phyloP scores from a whole-genome alignment of 2,888 invertebrate genomes.

The Orchesella flavescens region DNA sequence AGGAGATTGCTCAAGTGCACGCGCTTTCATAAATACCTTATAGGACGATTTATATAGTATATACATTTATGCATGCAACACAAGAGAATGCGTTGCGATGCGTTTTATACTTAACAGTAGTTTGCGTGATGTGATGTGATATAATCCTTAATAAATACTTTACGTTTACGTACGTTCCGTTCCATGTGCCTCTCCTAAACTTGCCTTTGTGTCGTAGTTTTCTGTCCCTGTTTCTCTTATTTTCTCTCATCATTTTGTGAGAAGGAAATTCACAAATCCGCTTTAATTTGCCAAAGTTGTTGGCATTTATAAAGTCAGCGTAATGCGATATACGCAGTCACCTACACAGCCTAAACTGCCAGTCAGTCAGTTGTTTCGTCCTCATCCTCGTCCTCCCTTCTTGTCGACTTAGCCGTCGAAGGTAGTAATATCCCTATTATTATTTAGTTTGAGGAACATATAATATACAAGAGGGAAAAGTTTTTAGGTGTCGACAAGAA shows the following conservation, averaged over 20 bases:
- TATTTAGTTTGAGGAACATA: too few relatives aligned
- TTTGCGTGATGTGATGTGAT: slow-evolving; percentile 52
- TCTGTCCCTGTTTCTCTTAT: slow-evolving; percentile 34
- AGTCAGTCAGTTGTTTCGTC: too few relatives aligned
- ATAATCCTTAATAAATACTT: slow-evolving; percentile 56
- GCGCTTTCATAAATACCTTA: too few relatives aligned
- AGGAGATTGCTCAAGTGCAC: too few relatives aligned
- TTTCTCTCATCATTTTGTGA: slow-evolving; percentile 1
- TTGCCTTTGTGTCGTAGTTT: not conserved
- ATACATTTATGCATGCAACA: not conserved
- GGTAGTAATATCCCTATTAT: too few relatives aligned
- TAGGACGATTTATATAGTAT: not conserved
- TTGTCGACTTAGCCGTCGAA: too few relatives aligned
- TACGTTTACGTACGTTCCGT: not conserved
- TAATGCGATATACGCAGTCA: not conserved
- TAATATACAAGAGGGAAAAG: too few relatives aligned
- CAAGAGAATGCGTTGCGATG: not conserved
- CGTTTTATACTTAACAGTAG: not conserved
- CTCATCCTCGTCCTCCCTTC: too few relatives aligned
- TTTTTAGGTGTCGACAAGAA: not conserved
- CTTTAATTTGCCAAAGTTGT: slow-evolving; percentile 61
- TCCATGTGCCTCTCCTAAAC: not conserved
- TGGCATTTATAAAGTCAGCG: slow-evolving; percentile 7
- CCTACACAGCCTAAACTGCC: too few relatives aligned
- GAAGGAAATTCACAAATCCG: slow-evolving; percentile 53